Evolutionary conservation across 1,140 invertebrate species (phyloP).

Genomic region (Phortica variegata): DNA sequence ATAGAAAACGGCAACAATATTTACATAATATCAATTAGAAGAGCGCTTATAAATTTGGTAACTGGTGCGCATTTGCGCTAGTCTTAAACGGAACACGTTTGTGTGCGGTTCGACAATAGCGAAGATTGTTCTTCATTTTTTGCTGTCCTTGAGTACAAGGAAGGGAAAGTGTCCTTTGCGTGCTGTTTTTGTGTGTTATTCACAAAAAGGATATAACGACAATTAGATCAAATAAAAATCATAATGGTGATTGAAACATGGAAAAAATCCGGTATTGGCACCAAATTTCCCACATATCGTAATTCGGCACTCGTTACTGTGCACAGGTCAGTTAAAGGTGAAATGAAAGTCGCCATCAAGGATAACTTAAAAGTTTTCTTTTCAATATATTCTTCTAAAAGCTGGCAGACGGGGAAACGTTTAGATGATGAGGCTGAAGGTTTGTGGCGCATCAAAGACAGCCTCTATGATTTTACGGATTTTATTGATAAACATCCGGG

Average conservation of each 20-base stretch:
- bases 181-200: too few relatives aligned
- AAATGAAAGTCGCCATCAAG: not conserved
- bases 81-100: too few relatives aligned
- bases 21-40: too few relatives aligned
- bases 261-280: slow-evolving; percentile 46
- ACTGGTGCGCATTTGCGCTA: too few relatives aligned
- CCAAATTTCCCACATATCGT: slow-evolving; percentile 46
- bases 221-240: slow-evolving; percentile 9
- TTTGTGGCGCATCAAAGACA: slow-evolving; percentile 69
- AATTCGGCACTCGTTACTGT: slow-evolving; percentile 38
- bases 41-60: too few relatives aligned
- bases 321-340: slow-evolving; percentile 16
- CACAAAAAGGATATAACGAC: not conserved
- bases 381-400: slow-evolving; percentile 1
- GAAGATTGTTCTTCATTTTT: too few relatives aligned
- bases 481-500: slow-evolving; percentile 70
- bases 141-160: too few relatives aligned
- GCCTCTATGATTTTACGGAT: slow-evolving; percentile 67
- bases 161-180: too few relatives aligned
- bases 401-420: slow-evolving; percentile 63
- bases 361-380: not conserved
- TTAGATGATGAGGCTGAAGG: slow-evolving; percentile 66
- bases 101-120: too few relatives aligned
- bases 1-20: too few relatives aligned
- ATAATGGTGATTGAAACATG: slow-evolving; percentile 49